These are phyloP conservation scores for Tupiocoris notatus DNA, from an alignment of 2,888 invertebrate genomes.

Conservation along the genomic window DNA sequence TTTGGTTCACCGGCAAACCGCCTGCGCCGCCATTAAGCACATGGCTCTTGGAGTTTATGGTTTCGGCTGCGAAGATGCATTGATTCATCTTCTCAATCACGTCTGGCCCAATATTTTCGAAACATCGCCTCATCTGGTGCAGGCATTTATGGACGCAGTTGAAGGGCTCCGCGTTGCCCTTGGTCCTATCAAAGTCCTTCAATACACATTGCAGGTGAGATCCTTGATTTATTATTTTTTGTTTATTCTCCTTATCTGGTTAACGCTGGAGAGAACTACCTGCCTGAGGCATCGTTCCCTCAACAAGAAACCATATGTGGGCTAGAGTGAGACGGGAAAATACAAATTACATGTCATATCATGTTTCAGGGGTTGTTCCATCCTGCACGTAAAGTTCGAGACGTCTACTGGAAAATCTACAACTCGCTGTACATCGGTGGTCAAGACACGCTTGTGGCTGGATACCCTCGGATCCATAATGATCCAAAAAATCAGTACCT, in stretches of 20 bases:
- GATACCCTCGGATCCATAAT: slow-evolving; percentile 94
- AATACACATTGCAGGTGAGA: slow-evolving; percentile 71
- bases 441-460: slow-evolving; percentile 95
- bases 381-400: slow-evolving; percentile 97
- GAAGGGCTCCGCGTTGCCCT: slow-evolving; percentile 96
- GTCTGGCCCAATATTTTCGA: slow-evolving; percentile 99
- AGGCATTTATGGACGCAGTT: slow-evolving; percentile 98
- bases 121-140: slow-evolving; percentile 98
- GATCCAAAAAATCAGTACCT: slow-evolving; percentile 92
- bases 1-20: slow-evolving; percentile 96
- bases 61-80: slow-evolving; percentile 97
- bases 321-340: neutral
- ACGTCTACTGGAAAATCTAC: slow-evolving; percentile 99
- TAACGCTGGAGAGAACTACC: no score
- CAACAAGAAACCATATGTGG: neutral
- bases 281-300: no score
- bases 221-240: no score
- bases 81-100: slow-evolving; percentile 94
- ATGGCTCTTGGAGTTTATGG: slow-evolving; percentile 98
- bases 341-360: no score
- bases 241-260: no score
- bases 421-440: slow-evolving; percentile 99
- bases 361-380: slow-evolving; percentile 88
- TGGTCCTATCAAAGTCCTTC: slow-evolving; percentile 93
- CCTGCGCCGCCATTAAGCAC: slow-evolving; percentile 98